Conservation (phyloP, 2,113 vertebrate genomes). For the Sylvilagus bachmani region DNA sequence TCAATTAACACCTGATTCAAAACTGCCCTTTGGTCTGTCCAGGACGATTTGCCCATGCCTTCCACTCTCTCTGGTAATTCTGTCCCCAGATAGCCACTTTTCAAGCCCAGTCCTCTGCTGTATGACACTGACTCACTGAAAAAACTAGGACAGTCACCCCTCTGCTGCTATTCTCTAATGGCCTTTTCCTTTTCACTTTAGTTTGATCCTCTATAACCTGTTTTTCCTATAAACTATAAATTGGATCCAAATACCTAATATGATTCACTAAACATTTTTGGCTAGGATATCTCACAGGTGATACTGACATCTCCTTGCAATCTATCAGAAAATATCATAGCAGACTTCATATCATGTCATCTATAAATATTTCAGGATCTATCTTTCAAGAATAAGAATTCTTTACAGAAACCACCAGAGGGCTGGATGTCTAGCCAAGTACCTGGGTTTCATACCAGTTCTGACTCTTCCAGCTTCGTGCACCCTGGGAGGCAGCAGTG, state of each 20-base stretch:
- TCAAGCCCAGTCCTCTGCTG: background rate
- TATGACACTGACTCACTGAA: background rate
- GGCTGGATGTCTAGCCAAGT: too few relatives aligned
- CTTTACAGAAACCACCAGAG: too few relatives aligned
- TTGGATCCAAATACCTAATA: background rate
- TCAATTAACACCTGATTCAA: background rate
- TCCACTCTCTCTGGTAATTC: background rate
- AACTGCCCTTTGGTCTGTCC: background rate
- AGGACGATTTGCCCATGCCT: background rate
- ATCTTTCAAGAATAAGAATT: background rate
- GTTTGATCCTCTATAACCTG: background rate
- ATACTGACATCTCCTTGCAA: background rate
- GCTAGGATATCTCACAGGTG: background rate
- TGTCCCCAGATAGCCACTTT: background rate
- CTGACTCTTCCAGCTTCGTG: too few relatives aligned
- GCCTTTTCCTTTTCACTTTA: background rate
- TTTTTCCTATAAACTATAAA: background rate
- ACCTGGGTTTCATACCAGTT: too few relatives aligned
- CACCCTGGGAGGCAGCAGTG: too few relatives aligned
- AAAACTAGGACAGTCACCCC: background rate
- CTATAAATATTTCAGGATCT: background rate
- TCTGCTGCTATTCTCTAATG: background rate
- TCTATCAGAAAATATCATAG: background rate
- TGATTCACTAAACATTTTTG: background rate
- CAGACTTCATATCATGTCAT: background rate